Evolutionary conservation across 2,888 invertebrate species (phyloP), one percentile per base, ranked within the genome.

Genomic region (Spialia ferax): DNA sequence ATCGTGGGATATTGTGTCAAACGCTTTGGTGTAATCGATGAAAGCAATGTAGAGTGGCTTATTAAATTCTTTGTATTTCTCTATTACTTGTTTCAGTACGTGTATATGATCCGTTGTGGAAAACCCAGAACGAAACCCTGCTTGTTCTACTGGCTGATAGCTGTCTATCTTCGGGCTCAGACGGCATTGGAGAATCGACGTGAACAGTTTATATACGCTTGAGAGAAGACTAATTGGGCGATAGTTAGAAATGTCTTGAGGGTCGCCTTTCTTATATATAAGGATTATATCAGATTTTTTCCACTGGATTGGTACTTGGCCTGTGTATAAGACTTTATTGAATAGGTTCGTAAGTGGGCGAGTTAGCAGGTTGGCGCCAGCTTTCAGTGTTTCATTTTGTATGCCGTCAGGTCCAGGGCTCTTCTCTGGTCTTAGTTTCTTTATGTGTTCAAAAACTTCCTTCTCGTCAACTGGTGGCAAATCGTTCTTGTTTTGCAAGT

Each of bases 351-450:
- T 67, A 32, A 75, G 60, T 42, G 69, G 71, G 29, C 8, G 23
- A 0, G 68, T 13, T 65, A 74, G 35, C 6, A 71, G 18, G 6
- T 55, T n/a, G 38, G 29, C 42, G 5, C 72, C 74, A n/a, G 38
- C 1, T 70, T 73, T 75, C 10, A 76, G 38, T 3, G 66, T 65
- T 61, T 75, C 74, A 62, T 74, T 76, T 57, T 54, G 54, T 52
- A 74, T 64, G 13, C 69, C 70, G 29, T 74, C 74, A 1, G 73
- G 70, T 0, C 73, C 73, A 11, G 74, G 72, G 54, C n/a, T n/a
- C n/a, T n/a, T n/a, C n/a, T n/a, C n/a, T n/a, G n/a, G n/a, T n/a
- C n/a, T 68, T 72, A 74, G 54, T 23, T 66, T 69, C 22, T 62
- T 63, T 2, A 74, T 70, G n/a, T 32, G 32, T 5, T 32, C 8